These are phyloP conservation scores for Meriones unguiculatus DNA, from an alignment of 2,113 vertebrate genomes.

Conservation along the genomic window DNA sequence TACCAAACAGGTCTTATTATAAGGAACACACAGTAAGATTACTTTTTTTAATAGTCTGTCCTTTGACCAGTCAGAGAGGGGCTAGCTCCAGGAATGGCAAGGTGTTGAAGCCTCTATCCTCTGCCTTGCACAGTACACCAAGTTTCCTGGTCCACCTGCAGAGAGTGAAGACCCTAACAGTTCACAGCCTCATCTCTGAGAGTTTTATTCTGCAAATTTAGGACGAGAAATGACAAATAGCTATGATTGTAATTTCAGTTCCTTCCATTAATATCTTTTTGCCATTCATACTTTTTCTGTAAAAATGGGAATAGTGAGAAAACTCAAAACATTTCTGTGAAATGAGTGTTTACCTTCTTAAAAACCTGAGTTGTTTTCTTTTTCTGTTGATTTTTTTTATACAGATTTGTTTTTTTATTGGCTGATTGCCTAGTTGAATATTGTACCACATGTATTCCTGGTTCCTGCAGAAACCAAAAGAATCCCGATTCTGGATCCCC, in stretches of 20 bases:
- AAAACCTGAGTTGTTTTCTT: neutral
- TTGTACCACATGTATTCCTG: neutral
- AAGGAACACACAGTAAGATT: neutral
- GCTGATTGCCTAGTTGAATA: neutral
- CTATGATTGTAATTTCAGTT: neutral
- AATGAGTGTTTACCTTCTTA: neutral
- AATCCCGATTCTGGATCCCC: neutral
- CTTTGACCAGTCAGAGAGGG: neutral
- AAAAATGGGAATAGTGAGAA: neutral
- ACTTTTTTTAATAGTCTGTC: neutral
- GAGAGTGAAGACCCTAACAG: accelerated
- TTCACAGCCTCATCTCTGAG: neutral
- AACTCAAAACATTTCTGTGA: neutral
- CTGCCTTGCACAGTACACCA: accelerated
- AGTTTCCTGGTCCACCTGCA: accelerated
- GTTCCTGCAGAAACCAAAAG: neutral
- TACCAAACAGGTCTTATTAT: constrained; percentile 9
- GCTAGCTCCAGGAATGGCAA: neutral
- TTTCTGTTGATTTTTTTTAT: neutral
- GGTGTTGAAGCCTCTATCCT: neutral
- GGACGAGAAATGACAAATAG: neutral
- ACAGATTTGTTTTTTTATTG: neutral
- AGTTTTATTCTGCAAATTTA: neutral
- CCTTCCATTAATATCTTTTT: neutral
- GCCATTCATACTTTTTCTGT: neutral